Percentiles rank a stretch among this genome's conserved stretches.
Conservation (phyloP, 2,888 invertebrate species). For the Latheticus oryzae region DNA sequence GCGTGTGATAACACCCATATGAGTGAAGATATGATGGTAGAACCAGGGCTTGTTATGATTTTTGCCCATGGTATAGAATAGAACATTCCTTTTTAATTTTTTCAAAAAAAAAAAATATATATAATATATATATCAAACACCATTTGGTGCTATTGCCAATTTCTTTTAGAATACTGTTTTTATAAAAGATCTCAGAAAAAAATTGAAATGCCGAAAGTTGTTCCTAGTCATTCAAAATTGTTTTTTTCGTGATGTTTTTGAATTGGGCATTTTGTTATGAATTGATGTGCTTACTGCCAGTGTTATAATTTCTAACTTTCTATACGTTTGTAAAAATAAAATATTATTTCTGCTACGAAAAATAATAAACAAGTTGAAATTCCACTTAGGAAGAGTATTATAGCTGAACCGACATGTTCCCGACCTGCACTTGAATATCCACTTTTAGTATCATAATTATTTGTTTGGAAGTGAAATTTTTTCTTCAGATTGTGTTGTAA, state of each 20-base stretch:
- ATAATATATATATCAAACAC: background rate
- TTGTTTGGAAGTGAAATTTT: too few species aligned
- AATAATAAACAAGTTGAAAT: conserved; percentile 48
- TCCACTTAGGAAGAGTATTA: conserved; percentile 52
- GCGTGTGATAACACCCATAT: conserved; percentile 96
- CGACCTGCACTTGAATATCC: conserved; percentile 58
- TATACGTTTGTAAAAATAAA: conserved; percentile 46
- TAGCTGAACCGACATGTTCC: conserved; percentile 57
- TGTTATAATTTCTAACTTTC: too few species aligned
- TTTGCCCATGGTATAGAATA: conserved; percentile 97
- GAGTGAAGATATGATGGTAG: conserved; percentile 95
- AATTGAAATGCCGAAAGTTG: too few species aligned
- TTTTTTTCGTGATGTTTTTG: background rate
- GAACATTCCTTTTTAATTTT: conserved; percentile 35
- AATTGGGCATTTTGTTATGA: conserved; percentile 36
- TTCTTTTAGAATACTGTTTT: too few species aligned
- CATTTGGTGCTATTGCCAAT: background rate
- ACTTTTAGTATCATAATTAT: conserved; percentile 40
- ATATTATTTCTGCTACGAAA: conserved; percentile 50
- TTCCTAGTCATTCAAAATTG: too few species aligned
- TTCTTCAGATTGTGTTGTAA: conserved; percentile 40
- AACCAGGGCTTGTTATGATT: conserved; percentile 97
- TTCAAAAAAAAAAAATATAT: conserved; percentile 3
- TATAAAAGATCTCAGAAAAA: too few species aligned
- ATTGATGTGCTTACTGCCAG: conserved; percentile 22